These are phyloP conservation scores for Cheumatopsyche charites DNA, from an alignment of 1,140 invertebrate species.

Conservation along the genomic window DNA sequence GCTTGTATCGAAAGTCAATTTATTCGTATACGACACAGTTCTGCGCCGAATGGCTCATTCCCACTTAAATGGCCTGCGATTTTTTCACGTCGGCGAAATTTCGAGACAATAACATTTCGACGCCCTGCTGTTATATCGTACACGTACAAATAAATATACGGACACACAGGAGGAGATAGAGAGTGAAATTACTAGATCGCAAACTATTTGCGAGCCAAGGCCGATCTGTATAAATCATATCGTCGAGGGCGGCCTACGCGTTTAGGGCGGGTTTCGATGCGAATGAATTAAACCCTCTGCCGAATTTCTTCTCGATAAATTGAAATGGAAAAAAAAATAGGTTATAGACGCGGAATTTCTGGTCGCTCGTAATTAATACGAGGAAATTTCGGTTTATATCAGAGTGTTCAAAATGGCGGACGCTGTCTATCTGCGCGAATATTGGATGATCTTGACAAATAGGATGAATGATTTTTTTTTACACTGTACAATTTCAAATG, in stretches of 20 bases:
- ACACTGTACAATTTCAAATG: too few species aligned
- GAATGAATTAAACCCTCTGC: slow-evolving; percentile 16
- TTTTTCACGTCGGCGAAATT: slow-evolving; percentile 12
- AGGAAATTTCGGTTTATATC: too few species aligned
- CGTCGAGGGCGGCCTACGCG: slow-evolving; percentile 5
- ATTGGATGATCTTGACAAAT: too few species aligned
- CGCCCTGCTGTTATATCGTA: neutral
- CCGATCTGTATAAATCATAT: slow-evolving; percentile 14
- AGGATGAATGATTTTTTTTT: too few species aligned
- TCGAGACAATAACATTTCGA: slow-evolving; percentile 12
- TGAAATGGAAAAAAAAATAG: slow-evolving; percentile 2
- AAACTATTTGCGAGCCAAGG: too few species aligned
- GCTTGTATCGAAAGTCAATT: slow-evolving; percentile 18
- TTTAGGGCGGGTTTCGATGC: slow-evolving; percentile 16
- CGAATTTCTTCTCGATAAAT: slow-evolving; percentile 1
- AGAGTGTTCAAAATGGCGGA: too few species aligned
- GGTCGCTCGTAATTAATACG: too few species aligned
- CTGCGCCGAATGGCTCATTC: slow-evolving; percentile 1
- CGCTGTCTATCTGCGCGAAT: too few species aligned
- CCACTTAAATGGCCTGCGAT: slow-evolving; percentile 3
- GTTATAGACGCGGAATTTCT: too few species aligned
- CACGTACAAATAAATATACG: too few species aligned
- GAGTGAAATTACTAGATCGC: neutral
- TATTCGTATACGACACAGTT: neutral
- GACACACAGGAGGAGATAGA: neutral